A percentile compares a stretch with the other conserved stretches of the same genome.
Evolutionary conservation across 2,888 invertebrate genomes (phyloP).

Genomic region (Ypsolopha sequella): DNA sequence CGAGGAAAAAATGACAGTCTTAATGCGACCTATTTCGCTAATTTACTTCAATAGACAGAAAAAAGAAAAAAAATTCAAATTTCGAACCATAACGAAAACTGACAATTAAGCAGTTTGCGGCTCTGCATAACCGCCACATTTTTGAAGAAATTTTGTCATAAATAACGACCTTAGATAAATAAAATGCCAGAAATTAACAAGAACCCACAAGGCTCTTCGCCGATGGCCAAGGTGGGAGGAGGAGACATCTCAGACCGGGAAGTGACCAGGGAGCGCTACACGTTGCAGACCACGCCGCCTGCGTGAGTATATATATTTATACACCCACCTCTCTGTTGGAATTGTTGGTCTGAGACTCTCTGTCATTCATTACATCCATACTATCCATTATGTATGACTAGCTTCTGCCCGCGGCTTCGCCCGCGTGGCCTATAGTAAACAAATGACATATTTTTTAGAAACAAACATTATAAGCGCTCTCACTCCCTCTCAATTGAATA

Average conservation of each 20-base stretch:
- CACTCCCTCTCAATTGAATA: no score
- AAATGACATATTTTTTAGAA: no score
- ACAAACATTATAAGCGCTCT: no score
- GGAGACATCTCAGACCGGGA: slow-evolving; percentile 57
- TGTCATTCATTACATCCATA: no score
- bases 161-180: not conserved
- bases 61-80: not conserved
- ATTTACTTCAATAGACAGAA: no score
- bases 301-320: no score
- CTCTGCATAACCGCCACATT: not conserved
- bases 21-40: no score
- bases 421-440: no score
- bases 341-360: no score
- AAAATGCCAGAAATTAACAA: slow-evolving; percentile 47
- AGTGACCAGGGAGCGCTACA: slow-evolving; percentile 40
- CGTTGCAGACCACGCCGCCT: slow-evolving; percentile 43
- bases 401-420: no score
- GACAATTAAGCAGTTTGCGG: not conserved
- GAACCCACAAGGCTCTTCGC: slow-evolving; percentile 39
- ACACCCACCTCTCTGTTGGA: not conserved
- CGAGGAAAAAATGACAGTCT: no score
- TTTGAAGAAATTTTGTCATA: not conserved
- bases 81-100: not conserved
- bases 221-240: slow-evolving; percentile 44
- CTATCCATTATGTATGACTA: no score